A percentile compares a stretch with the other conserved stretches of the same genome.
These are phyloP conservation scores for Myoxocephalus aenaeus DNA, from an alignment of 2,797 vertebrate genomes.

Conservation along the genomic window DNA sequence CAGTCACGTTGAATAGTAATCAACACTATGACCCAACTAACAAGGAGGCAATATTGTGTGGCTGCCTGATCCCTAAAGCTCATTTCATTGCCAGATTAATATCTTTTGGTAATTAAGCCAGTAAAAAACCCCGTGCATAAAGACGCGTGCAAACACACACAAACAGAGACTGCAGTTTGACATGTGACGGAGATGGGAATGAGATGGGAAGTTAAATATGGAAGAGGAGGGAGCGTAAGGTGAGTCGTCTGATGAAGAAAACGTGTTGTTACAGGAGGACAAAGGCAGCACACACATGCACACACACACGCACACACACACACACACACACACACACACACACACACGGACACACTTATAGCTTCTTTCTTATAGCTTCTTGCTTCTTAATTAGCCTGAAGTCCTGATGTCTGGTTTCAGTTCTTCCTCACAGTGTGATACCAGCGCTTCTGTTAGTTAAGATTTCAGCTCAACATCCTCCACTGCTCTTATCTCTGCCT, in stretches of 20 bases:
- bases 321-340: constrained; percentile 4
- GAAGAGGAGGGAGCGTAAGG: background rate
- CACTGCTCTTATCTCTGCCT: constrained; percentile 52
- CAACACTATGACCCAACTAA: constrained; percentile 43
- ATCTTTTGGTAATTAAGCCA: constrained; percentile 58
- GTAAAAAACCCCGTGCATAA: constrained; percentile 32
- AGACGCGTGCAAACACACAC: constrained; percentile 13
- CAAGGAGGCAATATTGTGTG: constrained; percentile 45
- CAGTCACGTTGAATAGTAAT: constrained; percentile 44
- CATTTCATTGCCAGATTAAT: constrained; percentile 55
- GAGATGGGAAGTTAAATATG: constrained; percentile 19
- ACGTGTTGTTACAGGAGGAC: background rate
- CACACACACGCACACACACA: background rate
- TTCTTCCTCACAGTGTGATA: constrained; percentile 59
- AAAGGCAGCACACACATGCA: background rate
- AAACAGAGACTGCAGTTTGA: constrained; percentile 12
- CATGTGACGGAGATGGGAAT: constrained; percentile 2
- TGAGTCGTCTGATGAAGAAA: background rate
- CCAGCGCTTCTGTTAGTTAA: constrained; percentile 68
- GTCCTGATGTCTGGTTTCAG: constrained; percentile 65
- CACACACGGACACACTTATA: constrained; percentile 17
- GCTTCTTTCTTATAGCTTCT: constrained; percentile 36
- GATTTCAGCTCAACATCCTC: constrained; percentile 69
- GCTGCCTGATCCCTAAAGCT: constrained; percentile 49
- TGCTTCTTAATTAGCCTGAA: constrained; percentile 71